These are phyloP conservation scores for Noctua fimbriata DNA, from an alignment of 2,888 invertebrate species.

Conservation along the genomic window DNA sequence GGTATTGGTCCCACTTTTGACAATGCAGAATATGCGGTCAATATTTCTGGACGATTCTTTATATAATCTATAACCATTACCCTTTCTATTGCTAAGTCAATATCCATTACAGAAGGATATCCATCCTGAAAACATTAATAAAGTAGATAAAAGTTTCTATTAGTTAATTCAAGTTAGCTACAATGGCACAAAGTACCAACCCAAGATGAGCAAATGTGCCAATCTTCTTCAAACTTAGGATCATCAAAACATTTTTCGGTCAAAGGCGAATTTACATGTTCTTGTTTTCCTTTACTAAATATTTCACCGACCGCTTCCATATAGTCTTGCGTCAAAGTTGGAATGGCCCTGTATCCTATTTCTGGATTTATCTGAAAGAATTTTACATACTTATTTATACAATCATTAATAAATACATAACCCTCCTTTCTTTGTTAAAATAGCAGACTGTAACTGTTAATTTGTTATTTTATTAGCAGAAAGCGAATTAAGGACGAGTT, in stretches of 20 bases:
- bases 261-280: constrained; percentile 80
- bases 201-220: constrained; percentile 85
- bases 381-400: constrained; percentile 17
- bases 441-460: not conserved
- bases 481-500: not conserved
- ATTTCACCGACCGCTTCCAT: constrained; percentile 80
- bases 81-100: constrained; percentile 91
- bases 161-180: not conserved
- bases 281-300: constrained; percentile 72
- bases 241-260: constrained; percentile 85
- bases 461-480: not conserved
- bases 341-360: constrained; percentile 88
- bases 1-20: constrained; percentile 84
- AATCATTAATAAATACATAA: not conserved
- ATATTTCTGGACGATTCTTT: constrained; percentile 80
- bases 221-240: constrained; percentile 77
- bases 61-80: constrained; percentile 86
- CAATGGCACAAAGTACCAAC: constrained; percentile 76
- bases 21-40: constrained; percentile 74
- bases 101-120: constrained; percentile 90
- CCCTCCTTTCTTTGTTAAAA: not conserved
- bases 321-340: constrained; percentile 82
- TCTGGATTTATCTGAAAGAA: constrained; percentile 76
- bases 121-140: constrained; percentile 77
- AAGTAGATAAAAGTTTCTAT: not conserved